A percentile compares a stretch with the other conserved stretches of the same genome.
Evolutionary conservation across 2,113 vertebrate species (phyloP).

Genomic region (Sebastes schlegelii): DNA sequence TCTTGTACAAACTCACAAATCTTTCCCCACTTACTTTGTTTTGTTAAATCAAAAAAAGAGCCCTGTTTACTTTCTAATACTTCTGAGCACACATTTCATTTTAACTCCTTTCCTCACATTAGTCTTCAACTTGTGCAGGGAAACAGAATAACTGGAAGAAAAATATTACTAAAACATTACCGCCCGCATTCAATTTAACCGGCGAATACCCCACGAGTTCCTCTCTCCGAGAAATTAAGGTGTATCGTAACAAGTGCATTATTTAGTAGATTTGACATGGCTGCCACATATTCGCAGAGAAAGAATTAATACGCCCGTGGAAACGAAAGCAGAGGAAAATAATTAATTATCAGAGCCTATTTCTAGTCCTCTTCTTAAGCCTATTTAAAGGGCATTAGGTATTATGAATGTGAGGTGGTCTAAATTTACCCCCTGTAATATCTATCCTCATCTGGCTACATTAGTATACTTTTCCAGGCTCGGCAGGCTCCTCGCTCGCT

Average conservation of each 20-base stretch:
- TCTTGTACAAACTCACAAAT: background rate
- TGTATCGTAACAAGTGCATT: conserved; percentile 81
- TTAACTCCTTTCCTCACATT: background rate
- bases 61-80: background rate
- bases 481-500: conserved; percentile 67
- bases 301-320: conserved; percentile 75
- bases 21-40: background rate
- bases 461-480: conserved; percentile 78
- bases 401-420: conserved; percentile 86
- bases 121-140: background rate
- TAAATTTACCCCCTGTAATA: conserved; percentile 84
- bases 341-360: conserved; percentile 82
- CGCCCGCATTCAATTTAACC: conserved; percentile 47
- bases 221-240: conserved; percentile 69
- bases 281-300: conserved; percentile 73
- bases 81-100: background rate
- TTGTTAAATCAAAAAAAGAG: background rate
- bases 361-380: conserved; percentile 83
- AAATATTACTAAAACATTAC: conserved; percentile 44
- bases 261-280: conserved; percentile 83
- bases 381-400: conserved; percentile 86
- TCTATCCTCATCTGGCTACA: conserved; percentile 81
- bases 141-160: conserved; percentile 35
- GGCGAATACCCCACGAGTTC: conserved; percentile 45
- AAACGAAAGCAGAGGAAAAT: conserved; percentile 77